phyloP scores from a whole-genome alignment of 2,113 vertebrate species.

The Baryphthengus martii region DNA sequence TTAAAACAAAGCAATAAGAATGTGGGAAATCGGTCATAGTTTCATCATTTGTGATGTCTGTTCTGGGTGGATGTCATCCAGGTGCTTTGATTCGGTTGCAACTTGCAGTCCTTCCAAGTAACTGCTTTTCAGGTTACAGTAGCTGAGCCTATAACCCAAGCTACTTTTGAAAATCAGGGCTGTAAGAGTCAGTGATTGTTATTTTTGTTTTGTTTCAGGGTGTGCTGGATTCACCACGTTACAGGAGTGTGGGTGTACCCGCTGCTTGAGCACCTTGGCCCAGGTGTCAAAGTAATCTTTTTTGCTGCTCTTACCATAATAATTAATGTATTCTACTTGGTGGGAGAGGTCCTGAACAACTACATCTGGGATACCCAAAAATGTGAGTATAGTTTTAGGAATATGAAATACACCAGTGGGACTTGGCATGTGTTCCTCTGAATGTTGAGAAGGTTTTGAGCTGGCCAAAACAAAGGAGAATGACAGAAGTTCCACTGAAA shows the following conservation, averaged over 20 bases:
- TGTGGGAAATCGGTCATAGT: neutral
- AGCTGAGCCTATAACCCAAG: neutral
- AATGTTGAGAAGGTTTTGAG: neutral
- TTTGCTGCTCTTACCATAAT: constrained; percentile 79
- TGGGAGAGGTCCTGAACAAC: constrained; percentile 93
- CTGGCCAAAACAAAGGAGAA: neutral
- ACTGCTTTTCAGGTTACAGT: neutral
- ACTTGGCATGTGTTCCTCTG: neutral
- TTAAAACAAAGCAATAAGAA: neutral
- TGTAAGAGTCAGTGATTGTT: neutral
- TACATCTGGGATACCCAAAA: constrained; percentile 93
- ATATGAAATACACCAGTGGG: neutral
- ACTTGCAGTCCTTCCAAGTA: neutral
- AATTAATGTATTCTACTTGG: constrained; percentile 85
- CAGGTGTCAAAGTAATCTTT: constrained; percentile 82
- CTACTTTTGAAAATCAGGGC: neutral
- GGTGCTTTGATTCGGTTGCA: neutral
- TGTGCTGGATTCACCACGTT: constrained; percentile 95
- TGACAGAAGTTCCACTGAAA: neutral
- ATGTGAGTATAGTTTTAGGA: constrained; percentile 72
- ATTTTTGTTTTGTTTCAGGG: constrained; percentile 75
- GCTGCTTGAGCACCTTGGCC: constrained; percentile 86
- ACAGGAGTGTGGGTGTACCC: constrained; percentile 98
- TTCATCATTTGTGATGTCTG: neutral
- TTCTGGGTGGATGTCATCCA: neutral